phyloP scores from a whole-genome alignment of 2,888 invertebrate species.

The Phengaris alcon region DNA sequence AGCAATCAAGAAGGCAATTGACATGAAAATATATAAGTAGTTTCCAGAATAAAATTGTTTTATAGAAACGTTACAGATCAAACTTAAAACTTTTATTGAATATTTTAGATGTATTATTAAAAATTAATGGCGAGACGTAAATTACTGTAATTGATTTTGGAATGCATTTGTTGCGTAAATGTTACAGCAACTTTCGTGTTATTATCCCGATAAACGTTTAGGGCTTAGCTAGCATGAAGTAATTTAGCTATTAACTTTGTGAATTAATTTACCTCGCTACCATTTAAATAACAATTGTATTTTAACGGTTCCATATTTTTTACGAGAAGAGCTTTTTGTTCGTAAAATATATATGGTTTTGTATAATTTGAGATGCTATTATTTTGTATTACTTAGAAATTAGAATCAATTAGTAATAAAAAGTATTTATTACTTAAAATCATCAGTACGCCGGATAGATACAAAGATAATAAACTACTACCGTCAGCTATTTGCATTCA shows the following conservation, averaged over 20 bases:
- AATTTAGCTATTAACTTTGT: slow-evolving; percentile 38
- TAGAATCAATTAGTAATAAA: background rate
- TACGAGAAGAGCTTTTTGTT: slow-evolving; percentile 24
- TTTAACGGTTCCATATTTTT: slow-evolving; percentile 15
- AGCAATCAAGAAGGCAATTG: background rate
- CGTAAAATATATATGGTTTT: background rate
- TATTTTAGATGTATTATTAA: background rate
- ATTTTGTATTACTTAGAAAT: slow-evolving; percentile 4
- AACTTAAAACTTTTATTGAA: background rate
- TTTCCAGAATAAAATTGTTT: background rate
- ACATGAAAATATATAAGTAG: background rate
- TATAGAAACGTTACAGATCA: background rate
- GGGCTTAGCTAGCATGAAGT: slow-evolving; percentile 33
- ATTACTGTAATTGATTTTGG: slow-evolving; percentile 8
- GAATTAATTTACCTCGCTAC: slow-evolving; percentile 27
- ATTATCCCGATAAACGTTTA: slow-evolving; percentile 34
- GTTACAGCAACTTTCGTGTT: slow-evolving; percentile 31
- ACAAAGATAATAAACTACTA: background rate
- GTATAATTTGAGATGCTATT: background rate
- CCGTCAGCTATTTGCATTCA: background rate
- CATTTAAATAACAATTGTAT: slow-evolving; percentile 27
- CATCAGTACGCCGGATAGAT: too few species aligned
- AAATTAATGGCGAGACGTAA: background rate
- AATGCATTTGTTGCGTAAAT: slow-evolving; percentile 31
- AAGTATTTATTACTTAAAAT: too few species aligned